A percentile compares a stretch with the other conserved stretches of the same genome.
Conservation (phyloP, 1,140 invertebrate species). For the Bombus sylvicola region DNA sequence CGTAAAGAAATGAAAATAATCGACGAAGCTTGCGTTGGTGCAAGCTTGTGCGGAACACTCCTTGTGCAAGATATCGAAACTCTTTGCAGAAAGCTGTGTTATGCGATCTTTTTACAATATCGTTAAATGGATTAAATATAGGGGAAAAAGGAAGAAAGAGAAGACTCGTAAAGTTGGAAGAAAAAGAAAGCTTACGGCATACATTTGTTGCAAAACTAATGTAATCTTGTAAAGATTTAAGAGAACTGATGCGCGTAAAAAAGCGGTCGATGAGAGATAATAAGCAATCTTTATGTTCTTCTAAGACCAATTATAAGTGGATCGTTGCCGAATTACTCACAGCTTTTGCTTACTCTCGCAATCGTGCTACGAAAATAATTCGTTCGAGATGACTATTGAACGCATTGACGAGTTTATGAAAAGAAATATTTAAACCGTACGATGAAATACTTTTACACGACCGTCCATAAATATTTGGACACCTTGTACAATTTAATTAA, state of each 20-base stretch:
- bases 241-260: not conserved
- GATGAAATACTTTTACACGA: not conserved
- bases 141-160: not conserved
- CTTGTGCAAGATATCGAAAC: not conserved
- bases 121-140: no score
- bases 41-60: not conserved
- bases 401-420: not conserved
- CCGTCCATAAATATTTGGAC: not conserved
- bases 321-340: not conserved
- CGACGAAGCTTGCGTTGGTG: not conserved
- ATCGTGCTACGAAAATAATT: conserved; percentile 9
- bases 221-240: not conserved
- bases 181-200: not conserved
- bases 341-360: conserved; percentile 5
- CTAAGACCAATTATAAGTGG: not conserved
- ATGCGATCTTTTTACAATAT: not conserved
- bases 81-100: conserved; percentile 20
- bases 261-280: conserved; percentile 1
- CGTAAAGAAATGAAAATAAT: not conserved
- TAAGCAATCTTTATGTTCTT: not conserved
- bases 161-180: not conserved
- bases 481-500: no score
- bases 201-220: not conserved
- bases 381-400: not conserved
- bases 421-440: not conserved